These are phyloP conservation scores for Plagiodera versicolora DNA, from an alignment of 2,888 invertebrate genomes.

Conservation along the genomic window DNA sequence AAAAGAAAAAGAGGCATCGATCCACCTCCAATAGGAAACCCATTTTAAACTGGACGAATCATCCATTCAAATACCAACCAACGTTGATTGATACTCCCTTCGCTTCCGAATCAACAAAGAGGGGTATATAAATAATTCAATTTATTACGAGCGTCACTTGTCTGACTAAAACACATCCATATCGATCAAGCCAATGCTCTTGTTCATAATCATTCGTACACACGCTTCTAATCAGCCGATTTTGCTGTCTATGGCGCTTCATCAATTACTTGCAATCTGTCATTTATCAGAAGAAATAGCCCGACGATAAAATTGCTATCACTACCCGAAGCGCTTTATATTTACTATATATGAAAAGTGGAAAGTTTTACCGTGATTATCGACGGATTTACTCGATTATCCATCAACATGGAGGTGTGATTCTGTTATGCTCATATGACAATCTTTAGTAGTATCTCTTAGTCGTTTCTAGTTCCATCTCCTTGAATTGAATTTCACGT, in stretches of 20 bases:
- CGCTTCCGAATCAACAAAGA: neutral
- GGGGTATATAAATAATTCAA: neutral
- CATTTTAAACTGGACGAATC: neutral
- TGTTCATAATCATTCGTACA: neutral
- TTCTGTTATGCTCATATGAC: neutral
- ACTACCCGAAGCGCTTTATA: neutral
- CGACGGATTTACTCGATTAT: neutral
- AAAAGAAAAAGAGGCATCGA: neutral
- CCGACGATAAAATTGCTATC: neutral
- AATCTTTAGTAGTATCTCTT: neutral
- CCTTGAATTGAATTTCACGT: neutral
- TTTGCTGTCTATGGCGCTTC: neutral
- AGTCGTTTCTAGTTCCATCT: neutral
- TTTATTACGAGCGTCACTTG: neutral
- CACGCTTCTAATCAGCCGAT: neutral
- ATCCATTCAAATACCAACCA: neutral
- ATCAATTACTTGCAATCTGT: neutral
- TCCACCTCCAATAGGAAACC: neutral
- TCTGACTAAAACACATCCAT: neutral
- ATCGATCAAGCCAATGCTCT: neutral
- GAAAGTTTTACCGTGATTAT: neutral
- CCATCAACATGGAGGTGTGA: neutral
- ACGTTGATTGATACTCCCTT: neutral
- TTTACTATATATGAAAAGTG: neutral
- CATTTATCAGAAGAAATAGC: neutral